Evolutionary conservation across 1,140 invertebrate species (phyloP).

Genomic region (Holcopasites calliopsidis): DNA sequence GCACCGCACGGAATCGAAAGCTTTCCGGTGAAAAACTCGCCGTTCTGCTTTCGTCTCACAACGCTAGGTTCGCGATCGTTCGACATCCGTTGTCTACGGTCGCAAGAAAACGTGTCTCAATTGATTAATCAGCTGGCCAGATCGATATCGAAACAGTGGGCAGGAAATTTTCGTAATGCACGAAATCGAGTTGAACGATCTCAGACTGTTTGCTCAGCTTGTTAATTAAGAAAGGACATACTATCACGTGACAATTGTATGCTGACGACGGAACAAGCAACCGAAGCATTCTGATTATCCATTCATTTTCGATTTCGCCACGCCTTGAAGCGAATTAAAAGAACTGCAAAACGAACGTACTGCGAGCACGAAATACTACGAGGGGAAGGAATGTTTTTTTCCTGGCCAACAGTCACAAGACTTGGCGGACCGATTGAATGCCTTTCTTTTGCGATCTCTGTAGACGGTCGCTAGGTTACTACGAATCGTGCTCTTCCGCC

Average conservation of each 20-base stretch:
- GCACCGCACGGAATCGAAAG: slow-evolving; percentile 2
- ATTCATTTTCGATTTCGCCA: background rate
- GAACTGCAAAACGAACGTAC: no score
- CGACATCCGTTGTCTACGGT: slow-evolving; percentile 21
- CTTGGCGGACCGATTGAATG: slow-evolving; percentile 10
- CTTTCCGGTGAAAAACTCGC: slow-evolving; percentile 33
- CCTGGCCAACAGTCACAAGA: background rate
- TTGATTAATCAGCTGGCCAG: slow-evolving; percentile 39
- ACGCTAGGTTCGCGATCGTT: slow-evolving; percentile 20
- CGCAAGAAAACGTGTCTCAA: slow-evolving; percentile 35
- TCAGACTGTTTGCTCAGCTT: no score
- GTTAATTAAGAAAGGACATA: background rate
- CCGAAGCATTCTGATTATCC: slow-evolving; percentile 13
- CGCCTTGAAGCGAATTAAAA: background rate
- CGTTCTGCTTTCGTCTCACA: slow-evolving; percentile 18
- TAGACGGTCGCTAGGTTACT: slow-evolving; percentile 56
- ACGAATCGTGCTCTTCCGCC: slow-evolving; percentile 37
- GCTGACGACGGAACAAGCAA: background rate
- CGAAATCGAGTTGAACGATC: background rate
- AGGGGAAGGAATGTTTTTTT: background rate
- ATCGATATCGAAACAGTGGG: slow-evolving; percentile 26
- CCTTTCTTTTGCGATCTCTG: slow-evolving; percentile 41
- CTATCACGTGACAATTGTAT: background rate
- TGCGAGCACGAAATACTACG: no score
- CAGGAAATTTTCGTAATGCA: slow-evolving; percentile 13